Evolutionary conservation across 1,140 invertebrate genomes (phyloP).

Genomic region (Andricus grossulariae): DNA sequence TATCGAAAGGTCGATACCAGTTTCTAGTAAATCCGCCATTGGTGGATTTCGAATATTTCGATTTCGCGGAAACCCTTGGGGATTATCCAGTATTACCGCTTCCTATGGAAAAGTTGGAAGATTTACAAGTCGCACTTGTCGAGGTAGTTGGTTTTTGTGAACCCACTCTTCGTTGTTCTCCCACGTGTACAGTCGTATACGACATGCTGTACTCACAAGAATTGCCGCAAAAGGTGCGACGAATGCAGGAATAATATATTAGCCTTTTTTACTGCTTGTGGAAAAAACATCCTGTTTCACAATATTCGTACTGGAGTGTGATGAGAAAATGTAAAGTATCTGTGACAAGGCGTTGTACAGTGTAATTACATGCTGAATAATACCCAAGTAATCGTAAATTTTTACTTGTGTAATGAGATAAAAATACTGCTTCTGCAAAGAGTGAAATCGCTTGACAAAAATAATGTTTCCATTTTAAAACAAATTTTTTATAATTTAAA

Average conservation of each 20-base stretch:
- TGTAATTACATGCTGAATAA: neutral
- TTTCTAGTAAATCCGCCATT: conserved; percentile 19
- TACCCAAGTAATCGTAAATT: neutral
- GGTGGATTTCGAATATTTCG: conserved; percentile 38
- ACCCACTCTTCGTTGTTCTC: conserved; percentile 24
- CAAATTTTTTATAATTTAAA: neutral
- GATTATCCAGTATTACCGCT: conserved; percentile 45
- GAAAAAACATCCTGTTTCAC: neutral
- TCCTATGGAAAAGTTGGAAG: conserved; percentile 43
- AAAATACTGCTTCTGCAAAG: neutral
- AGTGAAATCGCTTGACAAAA: neutral
- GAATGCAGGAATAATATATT: conserved; percentile 25
- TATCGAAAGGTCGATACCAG: conserved; percentile 31
- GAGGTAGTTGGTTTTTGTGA: conserved; percentile 26
- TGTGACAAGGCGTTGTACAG: neutral
- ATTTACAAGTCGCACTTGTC: conserved; percentile 44
- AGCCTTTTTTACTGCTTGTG: conserved; percentile 6
- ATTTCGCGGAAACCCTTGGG: conserved; percentile 42
- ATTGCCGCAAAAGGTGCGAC: conserved; percentile 20
- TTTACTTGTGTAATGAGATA: conserved; percentile 4
- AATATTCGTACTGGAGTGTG: neutral
- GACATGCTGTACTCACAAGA: conserved; percentile 9
- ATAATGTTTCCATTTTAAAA: neutral
- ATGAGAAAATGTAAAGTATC: neutral
- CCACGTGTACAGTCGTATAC: neutral